Conservation (phyloP, 2,888 invertebrate species). For the Aethes cnicana region DNA sequence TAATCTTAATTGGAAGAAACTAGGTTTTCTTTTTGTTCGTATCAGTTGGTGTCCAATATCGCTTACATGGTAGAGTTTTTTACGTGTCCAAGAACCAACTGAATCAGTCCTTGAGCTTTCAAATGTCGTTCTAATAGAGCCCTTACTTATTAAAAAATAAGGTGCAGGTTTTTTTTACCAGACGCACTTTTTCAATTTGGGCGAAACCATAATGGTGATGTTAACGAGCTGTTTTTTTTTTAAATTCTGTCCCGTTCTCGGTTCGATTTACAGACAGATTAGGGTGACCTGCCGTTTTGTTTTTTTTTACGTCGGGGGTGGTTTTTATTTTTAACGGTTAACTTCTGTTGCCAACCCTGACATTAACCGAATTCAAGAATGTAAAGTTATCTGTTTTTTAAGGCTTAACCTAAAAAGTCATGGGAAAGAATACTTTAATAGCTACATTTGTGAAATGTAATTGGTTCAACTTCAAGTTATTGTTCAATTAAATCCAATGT, state of each 20-base stretch:
- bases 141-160: neutral
- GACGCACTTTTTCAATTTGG: conserved; percentile 27
- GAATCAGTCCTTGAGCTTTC: neutral
- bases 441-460: neutral
- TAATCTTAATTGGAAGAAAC: too few relatives aligned
- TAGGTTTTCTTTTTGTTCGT: neutral
- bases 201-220: conserved; percentile 39
- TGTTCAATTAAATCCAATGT: too few relatives aligned
- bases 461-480: too few relatives aligned
- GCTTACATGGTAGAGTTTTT: conserved; percentile 12
- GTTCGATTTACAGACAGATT: conserved; percentile 27
- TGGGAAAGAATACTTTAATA: neutral
- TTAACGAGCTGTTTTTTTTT: conserved; percentile 35
- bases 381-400: conserved; percentile 30
- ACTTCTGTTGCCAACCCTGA: conserved; percentile 33
- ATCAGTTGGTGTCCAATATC: conserved; percentile 25
- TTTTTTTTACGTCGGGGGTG: conserved; percentile 41
- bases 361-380: neutral
- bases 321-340: conserved; percentile 41
- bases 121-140: neutral
- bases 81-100: conserved; percentile 6
- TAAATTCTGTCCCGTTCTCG: conserved; percentile 5
- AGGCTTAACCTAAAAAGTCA: neutral
- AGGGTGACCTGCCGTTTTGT: conserved; percentile 25
- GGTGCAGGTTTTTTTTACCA: neutral